These are phyloP conservation scores for Strigamia transsilvanica DNA, from an alignment of 2,888 invertebrate species.

Conservation along the genomic window DNA sequence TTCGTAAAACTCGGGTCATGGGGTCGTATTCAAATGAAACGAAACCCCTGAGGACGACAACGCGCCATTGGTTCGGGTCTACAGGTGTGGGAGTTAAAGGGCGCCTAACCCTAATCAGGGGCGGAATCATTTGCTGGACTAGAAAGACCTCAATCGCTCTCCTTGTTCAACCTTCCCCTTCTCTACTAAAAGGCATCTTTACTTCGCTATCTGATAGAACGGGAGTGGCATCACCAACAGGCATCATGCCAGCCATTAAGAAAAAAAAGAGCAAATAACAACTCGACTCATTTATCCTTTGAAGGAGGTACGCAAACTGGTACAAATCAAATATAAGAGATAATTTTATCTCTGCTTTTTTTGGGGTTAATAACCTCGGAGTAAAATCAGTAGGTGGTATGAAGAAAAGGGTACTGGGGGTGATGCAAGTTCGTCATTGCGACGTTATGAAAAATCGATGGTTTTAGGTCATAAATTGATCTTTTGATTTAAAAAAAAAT, in stretches of 20 bases:
- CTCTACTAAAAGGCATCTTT: slow-evolving; percentile 17
- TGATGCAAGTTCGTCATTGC: too few relatives aligned
- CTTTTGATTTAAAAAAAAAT: too few relatives aligned
- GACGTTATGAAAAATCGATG: too few relatives aligned
- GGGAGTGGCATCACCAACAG: slow-evolving; percentile 41
- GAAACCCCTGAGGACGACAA: slow-evolving; percentile 35
- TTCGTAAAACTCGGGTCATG: slow-evolving; percentile 1
- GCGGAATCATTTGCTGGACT: slow-evolving; percentile 45
- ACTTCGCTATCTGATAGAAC: slow-evolving; percentile 28
- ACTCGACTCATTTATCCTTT: slow-evolving; percentile 35
- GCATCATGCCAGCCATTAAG: slow-evolving; percentile 1
- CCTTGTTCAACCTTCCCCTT: slow-evolving; percentile 5
- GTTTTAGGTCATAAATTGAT: too few relatives aligned
- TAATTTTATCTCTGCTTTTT: background rate
- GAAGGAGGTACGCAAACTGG: slow-evolving; percentile 9
- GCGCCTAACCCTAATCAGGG: slow-evolving; percentile 49
- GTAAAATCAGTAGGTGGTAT: background rate
- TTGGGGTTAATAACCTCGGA: background rate
- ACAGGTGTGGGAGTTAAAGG: slow-evolving; percentile 49
- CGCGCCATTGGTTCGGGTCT: slow-evolving; percentile 32
- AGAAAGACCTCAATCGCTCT: slow-evolving; percentile 39
- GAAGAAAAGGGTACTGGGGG: too few relatives aligned
- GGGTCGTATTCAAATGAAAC: slow-evolving; percentile 44
- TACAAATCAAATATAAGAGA: background rate
- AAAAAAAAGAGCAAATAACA: slow-evolving; percentile 36